Evolutionary conservation across 2,888 invertebrate species (phyloP).

Genomic region (Leptopilina syphax): DNA sequence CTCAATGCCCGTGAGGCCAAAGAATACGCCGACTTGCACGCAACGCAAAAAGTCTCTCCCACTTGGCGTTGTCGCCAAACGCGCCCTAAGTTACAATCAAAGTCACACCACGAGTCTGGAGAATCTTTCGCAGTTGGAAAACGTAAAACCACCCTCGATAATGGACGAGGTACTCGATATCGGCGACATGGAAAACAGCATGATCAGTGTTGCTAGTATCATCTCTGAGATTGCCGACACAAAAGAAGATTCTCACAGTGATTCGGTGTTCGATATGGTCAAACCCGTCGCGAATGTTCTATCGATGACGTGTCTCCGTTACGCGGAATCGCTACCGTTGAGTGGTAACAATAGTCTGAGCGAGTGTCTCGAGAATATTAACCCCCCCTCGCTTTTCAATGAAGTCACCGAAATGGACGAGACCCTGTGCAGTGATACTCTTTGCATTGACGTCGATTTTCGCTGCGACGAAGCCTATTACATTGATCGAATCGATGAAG

Average conservation of each 20-base stretch:
- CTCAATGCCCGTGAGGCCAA: background rate
- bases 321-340: constrained; percentile 70
- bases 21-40: constrained; percentile 29
- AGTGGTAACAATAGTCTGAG: constrained; percentile 78
- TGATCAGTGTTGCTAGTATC: constrained; percentile 90
- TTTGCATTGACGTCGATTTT: constrained; percentile 79
- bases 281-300: constrained; percentile 79
- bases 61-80: constrained; percentile 83
- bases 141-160: constrained; percentile 89
- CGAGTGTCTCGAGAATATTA: constrained; percentile 83
- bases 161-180: constrained; percentile 82
- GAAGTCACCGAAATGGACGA: constrained; percentile 82
- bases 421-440: constrained; percentile 77
- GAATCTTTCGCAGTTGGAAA: constrained; percentile 85
- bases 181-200: constrained; percentile 87
- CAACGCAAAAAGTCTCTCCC: constrained; percentile 84
- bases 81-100: constrained; percentile 82
- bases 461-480: constrained; percentile 72
- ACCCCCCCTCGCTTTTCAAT: constrained; percentile 85
- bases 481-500: constrained; percentile 67
- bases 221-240: constrained; percentile 87
- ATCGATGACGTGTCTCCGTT: constrained; percentile 72
- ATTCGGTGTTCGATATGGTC: constrained; percentile 79
- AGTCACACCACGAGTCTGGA: constrained; percentile 81
- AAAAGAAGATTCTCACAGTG: constrained; percentile 76